Percentiles rank a stretch among this genome's conserved stretches.
Evolutionary conservation across 2,888 invertebrate genomes (phyloP).

Genomic region (Drosophila lacicola): DNA sequence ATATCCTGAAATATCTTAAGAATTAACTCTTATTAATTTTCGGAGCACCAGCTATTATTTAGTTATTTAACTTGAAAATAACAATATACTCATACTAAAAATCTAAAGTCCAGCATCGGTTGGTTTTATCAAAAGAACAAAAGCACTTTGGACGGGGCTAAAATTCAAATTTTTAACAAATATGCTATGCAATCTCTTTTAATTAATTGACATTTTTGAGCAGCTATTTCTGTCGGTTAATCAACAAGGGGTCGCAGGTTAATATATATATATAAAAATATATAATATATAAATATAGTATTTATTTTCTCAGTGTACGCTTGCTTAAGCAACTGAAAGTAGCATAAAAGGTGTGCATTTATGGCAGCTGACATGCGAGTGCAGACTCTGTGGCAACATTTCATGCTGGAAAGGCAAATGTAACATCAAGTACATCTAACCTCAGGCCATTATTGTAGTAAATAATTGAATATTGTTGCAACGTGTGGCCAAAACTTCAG

Average conservation of each 20-base stretch:
- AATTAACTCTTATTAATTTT: no score
- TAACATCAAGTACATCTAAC: constrained; percentile 37
- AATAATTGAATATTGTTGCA: constrained; percentile 76
- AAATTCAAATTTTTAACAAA: background rate
- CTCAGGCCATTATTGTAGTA: constrained; percentile 66
- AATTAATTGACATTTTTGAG: no score
- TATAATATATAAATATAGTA: background rate
- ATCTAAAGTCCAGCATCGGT: no score
- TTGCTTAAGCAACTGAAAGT: background rate
- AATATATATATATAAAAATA: no score
- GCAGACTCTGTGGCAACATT: constrained; percentile 5
- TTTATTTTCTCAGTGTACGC: background rate
- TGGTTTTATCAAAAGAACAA: no score
- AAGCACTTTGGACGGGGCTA: background rate
- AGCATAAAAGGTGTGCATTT: background rate
- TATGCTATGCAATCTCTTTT: background rate
- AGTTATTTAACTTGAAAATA: no score
- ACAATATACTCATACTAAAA: no score
- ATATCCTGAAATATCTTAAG: no score
- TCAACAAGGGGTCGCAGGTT: no score
- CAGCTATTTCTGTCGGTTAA: no score
- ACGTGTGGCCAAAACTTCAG: constrained; percentile 51
- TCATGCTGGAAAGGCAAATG: constrained; percentile 17
- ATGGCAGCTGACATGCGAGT: background rate
- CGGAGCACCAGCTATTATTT: no score